Conservation (phyloP, 2,797 vertebrate genomes). For the Glossophaga mutica region DNA sequence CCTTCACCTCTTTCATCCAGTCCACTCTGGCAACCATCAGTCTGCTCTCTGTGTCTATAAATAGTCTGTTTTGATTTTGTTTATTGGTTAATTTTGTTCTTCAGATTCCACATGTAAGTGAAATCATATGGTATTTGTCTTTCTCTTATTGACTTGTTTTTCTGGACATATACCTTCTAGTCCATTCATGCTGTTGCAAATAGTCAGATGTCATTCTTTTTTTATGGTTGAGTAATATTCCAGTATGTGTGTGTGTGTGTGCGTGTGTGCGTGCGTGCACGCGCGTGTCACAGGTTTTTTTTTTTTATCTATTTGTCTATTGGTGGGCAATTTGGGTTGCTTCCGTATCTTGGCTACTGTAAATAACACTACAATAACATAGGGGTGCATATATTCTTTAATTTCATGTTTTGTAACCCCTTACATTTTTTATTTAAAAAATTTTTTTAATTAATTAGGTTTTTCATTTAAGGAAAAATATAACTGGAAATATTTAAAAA, state of each 20-base stretch:
- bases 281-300: too few relatives aligned
- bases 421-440: background rate
- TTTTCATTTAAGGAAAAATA: background rate
- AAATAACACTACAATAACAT: background rate
- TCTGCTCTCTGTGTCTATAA: background rate
- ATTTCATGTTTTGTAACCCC: background rate
- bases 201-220: background rate
- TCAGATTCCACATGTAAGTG: background rate
- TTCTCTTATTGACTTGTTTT: background rate
- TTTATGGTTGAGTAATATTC: background rate
- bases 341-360: background rate
- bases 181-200: background rate
- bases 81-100: background rate
- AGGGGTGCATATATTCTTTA: background rate
- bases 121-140: background rate
- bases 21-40: background rate
- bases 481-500: background rate
- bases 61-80: background rate
- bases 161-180: background rate
- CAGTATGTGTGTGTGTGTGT: too few relatives aligned
- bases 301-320: background rate
- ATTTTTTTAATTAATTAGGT: background rate
- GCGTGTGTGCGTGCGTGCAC: too few relatives aligned
- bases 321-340: background rate
- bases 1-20: background rate